Base-by-base conservation (phyloP, 2,888 invertebrate genomes). In the Imbricaverruca yamaguchii region DNA sequence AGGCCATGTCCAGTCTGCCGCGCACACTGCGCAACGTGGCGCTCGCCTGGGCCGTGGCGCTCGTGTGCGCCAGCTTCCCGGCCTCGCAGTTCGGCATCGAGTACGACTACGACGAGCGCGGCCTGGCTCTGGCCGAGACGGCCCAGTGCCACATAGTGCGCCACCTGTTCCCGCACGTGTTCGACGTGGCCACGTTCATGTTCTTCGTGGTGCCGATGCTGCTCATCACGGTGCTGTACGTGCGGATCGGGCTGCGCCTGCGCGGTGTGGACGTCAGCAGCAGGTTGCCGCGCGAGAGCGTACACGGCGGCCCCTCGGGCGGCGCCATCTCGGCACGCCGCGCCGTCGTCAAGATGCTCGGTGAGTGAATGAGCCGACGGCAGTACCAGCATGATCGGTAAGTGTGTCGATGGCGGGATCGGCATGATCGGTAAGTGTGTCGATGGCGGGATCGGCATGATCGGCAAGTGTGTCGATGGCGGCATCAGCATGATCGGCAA, bases 141-240 rank as follows among this genome's bases (percentile, higher is more conserved):
- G 90, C 89, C 15, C 87, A 88, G 53, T 93, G 92, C 86, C 90
- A 90, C 61, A 89, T 92, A 82, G 90, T 90, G 85, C 89, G 90
- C 82, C 88, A 88, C 15, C 89, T 90, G 15, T 88, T 91, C 74
- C 91, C 91, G 82, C 92, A 93, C 88, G 91, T 92, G 83, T 94
- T 94, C 86, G 92, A 93, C 85, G 80, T 94, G 85, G 94, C 95
- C 67, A 91, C 92, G 0, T 87, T 91, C 86, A 88, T 95, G 85
- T 94, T 95, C 88, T 96, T 96, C 87, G 91, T 94, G 67, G 91
- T 92, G 77, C 96, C 95, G 3, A 94, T 96, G 94, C 93, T 93
- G 61, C 89, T 95, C 83, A 94, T 96, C 86, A 92, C 90, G 61
- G 92, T 94, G 83, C 88, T 96, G 83, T 96, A 96, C 86, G 80